phyloP scores from a whole-genome alignment of 2,888 invertebrate genomes.

The Gonocerus acuteangulatus region DNA sequence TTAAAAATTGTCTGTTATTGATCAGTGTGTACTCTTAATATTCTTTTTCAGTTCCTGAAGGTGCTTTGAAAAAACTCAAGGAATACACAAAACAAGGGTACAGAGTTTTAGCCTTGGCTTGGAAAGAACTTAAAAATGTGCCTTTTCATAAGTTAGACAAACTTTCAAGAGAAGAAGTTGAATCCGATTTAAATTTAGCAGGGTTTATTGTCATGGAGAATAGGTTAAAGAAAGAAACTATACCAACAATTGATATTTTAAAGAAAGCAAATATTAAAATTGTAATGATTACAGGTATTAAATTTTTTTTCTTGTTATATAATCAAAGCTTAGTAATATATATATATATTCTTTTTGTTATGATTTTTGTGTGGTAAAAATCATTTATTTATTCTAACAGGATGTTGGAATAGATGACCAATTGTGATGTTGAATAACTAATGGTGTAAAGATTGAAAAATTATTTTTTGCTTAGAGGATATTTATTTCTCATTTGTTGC shows the following conservation, averaged over 20 bases:
- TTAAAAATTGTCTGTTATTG: too few relatives aligned
- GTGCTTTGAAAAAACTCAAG: conserved; percentile 59
- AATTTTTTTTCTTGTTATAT: background rate
- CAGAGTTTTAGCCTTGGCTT: conserved; percentile 73
- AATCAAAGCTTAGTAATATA: too few relatives aligned
- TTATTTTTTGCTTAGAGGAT: too few relatives aligned
- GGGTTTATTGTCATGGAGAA: conserved; percentile 51
- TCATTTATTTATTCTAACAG: too few relatives aligned
- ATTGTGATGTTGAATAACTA: too few relatives aligned
- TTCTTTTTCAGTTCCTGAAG: conserved; percentile 49
- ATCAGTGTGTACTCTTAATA: too few relatives aligned
- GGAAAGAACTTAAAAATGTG: conserved; percentile 52
- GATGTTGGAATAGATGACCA: too few relatives aligned
- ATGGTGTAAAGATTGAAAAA: too few relatives aligned
- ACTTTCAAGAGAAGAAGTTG: conserved; percentile 48
- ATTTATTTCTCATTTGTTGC: too few relatives aligned
- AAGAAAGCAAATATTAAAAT: conserved; percentile 48
- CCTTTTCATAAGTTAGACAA: conserved; percentile 53
- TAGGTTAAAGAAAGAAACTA: conserved; percentile 49
- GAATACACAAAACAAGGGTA: conserved; percentile 74
- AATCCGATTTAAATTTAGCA: conserved; percentile 43
- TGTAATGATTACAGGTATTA: conserved; percentile 56
- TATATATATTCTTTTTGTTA: too few relatives aligned
- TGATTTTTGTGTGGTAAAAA: too few relatives aligned
- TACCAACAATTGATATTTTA: conserved; percentile 46